Evolutionary conservation across 2,797 vertebrate species (phyloP).

Genomic region (Hylomyscus alleni): DNA sequence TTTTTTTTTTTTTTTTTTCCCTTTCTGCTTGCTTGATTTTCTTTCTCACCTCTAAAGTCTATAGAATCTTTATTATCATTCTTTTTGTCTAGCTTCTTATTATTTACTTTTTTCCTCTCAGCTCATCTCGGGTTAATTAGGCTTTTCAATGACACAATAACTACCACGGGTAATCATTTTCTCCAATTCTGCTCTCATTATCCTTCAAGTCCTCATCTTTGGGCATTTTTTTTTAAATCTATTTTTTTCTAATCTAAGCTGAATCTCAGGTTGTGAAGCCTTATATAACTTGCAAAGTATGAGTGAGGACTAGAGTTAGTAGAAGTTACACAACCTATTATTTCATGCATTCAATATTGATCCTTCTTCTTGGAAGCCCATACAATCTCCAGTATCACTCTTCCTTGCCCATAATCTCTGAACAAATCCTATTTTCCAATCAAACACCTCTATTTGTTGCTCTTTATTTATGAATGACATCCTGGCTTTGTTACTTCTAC

Average conservation of each 20-base stretch:
- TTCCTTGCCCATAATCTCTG: neutral
- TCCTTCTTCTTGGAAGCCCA: neutral
- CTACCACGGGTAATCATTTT: neutral
- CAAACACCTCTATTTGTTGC: neutral
- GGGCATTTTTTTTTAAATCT: neutral
- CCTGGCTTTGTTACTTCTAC: neutral
- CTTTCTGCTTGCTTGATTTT: neutral
- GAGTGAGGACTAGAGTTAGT: neutral
- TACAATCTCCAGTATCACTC: neutral
- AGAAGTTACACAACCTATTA: neutral
- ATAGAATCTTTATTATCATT: neutral
- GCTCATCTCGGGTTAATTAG: neutral
- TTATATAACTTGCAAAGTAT: neutral
- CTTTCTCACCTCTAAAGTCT: neutral
- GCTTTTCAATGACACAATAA: neutral
- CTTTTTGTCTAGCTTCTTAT: neutral
- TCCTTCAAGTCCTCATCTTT: neutral
- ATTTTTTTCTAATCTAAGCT: neutral
- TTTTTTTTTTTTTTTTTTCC: too few species aligned
- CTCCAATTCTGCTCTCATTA: neutral
- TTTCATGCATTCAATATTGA: neutral
- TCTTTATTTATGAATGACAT: neutral
- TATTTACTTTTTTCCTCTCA: conserved; percentile 8
- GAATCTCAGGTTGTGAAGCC: neutral
- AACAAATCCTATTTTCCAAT: neutral